Conservation (phyloP, 2,797 vertebrate genomes). For the Oceanodroma leucorhoa region DNA sequence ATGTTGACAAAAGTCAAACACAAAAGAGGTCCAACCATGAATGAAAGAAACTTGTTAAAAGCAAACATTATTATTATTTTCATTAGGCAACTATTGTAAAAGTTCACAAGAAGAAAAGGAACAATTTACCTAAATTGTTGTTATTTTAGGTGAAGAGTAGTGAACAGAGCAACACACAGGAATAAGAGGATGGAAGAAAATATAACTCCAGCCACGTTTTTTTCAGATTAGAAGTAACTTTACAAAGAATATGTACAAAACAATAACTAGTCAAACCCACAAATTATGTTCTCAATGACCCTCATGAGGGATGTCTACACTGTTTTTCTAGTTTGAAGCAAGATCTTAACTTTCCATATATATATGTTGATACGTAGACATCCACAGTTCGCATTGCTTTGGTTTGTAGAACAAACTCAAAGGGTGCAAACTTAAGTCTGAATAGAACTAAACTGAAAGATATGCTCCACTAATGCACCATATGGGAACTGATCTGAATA, state of each 20-base stretch:
- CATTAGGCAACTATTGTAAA: not conserved
- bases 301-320: not conserved
- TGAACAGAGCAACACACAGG: not conserved
- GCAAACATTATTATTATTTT: not conserved
- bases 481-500: not conserved
- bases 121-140: not conserved
- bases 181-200: not conserved
- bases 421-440: not conserved
- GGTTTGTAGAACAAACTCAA: not conserved
- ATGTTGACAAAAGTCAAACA: not conserved
- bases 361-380: rapidly evolving
- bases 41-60: not conserved
- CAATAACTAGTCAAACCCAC: not conserved
- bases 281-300: not conserved
- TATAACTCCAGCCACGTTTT: not conserved
- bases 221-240: not conserved
- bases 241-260: not conserved
- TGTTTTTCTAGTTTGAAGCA: not conserved
- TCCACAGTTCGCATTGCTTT: not conserved
- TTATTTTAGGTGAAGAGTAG: not conserved
- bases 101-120: not conserved
- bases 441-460: not conserved
- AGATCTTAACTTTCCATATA: not conserved
- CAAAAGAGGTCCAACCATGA: not conserved
- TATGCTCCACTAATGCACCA: not conserved